Conservation (phyloP, 2,888 invertebrate genomes). For the Aleiodes testaceus region DNA sequence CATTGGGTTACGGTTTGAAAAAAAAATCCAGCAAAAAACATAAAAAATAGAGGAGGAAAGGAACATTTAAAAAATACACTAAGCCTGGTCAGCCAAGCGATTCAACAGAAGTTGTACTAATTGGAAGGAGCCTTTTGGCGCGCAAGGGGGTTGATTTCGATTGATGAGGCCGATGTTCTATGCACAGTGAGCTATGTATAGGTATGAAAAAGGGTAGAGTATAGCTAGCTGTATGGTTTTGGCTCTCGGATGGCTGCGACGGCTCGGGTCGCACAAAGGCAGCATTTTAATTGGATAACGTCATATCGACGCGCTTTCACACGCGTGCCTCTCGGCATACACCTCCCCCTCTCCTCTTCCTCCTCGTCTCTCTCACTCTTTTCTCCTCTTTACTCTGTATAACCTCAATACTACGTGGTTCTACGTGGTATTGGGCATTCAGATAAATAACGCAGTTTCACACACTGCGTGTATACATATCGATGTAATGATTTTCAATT, state of each 20-base stretch:
- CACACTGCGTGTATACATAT: slow-evolving; percentile 17
- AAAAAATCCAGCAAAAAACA: slow-evolving; percentile 20
- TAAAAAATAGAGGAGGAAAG: slow-evolving; percentile 12
- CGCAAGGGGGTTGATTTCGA: slow-evolving; percentile 61
- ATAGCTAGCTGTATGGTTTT: slow-evolving; percentile 17
- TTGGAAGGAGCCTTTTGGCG: slow-evolving; percentile 55
- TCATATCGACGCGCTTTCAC: slow-evolving; percentile 66
- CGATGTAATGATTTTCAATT: slow-evolving; percentile 11
- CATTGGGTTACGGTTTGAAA: slow-evolving; percentile 29
- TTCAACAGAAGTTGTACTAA: slow-evolving; percentile 54
- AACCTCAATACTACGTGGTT: slow-evolving; percentile 9
- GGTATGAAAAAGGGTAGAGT: slow-evolving; percentile 36
- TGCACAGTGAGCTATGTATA: slow-evolving; percentile 36
- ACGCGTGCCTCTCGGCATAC: slow-evolving; percentile 62
- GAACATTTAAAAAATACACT: slow-evolving; percentile 33
- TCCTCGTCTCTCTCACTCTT: neutral
- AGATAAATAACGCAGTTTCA: slow-evolving; percentile 14
- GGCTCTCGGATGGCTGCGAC: slow-evolving; percentile 49
- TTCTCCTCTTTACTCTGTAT: slow-evolving; percentile 40
- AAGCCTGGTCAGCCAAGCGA: slow-evolving; percentile 45
- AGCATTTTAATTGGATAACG: slow-evolving; percentile 71
- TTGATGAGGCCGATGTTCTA: slow-evolving; percentile 55
- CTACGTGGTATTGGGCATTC: slow-evolving; percentile 24
- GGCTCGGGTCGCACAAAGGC: slow-evolving; percentile 57
- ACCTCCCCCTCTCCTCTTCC: slow-evolving; percentile 12